These are phyloP conservation scores for Tipula helvola DNA, from an alignment of 2,888 invertebrate species.

Conservation along the genomic window DNA sequence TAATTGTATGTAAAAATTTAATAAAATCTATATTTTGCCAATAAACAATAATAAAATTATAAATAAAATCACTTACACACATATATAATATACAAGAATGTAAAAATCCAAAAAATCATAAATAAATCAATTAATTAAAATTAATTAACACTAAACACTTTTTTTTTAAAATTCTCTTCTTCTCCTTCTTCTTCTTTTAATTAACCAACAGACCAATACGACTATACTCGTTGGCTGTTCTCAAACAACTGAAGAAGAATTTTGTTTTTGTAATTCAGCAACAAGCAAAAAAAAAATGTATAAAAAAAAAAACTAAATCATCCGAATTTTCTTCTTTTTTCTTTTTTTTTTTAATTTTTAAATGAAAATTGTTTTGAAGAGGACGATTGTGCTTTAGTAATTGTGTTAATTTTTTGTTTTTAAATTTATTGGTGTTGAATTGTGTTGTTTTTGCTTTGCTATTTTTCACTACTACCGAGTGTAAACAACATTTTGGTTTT, in stretches of 20 bases:
- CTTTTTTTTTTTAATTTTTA: not conserved
- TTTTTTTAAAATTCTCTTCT: not conserved
- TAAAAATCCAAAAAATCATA: conserved; percentile 7
- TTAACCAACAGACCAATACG: not conserved
- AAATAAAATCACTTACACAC: conserved; percentile 10
- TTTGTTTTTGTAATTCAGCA: conserved; percentile 4
- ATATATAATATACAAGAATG: not conserved
- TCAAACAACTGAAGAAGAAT: conserved; percentile 14
- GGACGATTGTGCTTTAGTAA: not conserved
- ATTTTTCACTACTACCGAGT: not conserved
- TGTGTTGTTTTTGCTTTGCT: not conserved
- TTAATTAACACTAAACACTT: not conserved
- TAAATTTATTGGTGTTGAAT: not conserved
- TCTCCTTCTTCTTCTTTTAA: not conserved
- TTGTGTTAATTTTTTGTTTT: not conserved
- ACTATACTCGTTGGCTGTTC: conserved; percentile 14
- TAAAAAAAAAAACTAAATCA: not conserved
- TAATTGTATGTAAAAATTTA: conserved; percentile 1
- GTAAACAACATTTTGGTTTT: not conserved
- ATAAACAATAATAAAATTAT: conserved; percentile 10
- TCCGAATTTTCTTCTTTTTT: conserved; percentile 6
- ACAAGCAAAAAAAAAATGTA: not conserved
- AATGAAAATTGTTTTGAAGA: not conserved
- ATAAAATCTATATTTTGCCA: not conserved
- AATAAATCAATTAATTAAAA: not conserved